These are phyloP conservation scores for Cotesia congregata DNA, from an alignment of 2,888 invertebrate species.

Conservation along the genomic window DNA sequence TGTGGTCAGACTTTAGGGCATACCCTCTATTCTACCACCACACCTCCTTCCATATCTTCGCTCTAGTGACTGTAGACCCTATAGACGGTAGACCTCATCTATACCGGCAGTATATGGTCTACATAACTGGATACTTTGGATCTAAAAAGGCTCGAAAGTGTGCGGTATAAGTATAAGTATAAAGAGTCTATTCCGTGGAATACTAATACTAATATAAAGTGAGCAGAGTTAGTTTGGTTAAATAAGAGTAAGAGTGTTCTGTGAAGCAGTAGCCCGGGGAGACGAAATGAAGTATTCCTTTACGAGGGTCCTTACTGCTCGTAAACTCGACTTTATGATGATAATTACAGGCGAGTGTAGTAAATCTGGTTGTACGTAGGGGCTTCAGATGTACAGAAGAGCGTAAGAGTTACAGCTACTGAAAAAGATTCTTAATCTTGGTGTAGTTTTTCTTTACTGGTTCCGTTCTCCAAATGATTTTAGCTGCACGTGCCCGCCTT, in stretches of 20 bases:
- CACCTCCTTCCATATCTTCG: no score
- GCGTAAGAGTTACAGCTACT: neutral
- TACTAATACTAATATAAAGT: neutral
- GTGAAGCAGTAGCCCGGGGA: conserved; percentile 48
- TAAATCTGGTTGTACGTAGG: conserved; percentile 66
- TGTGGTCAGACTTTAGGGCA: conserved; percentile 28
- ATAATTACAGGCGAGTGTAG: conserved; percentile 69
- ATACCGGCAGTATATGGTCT: neutral
- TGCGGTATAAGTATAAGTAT: neutral
- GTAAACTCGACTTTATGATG: conserved; percentile 71
- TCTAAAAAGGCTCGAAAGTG: conserved; percentile 30
- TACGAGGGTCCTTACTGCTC: conserved; percentile 70
- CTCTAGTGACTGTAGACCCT: no score
- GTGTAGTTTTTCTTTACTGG: neutral
- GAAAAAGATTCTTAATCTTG: neutral
- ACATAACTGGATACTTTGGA: conserved; percentile 12
- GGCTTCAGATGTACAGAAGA: conserved; percentile 3
- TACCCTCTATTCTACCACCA: neutral
- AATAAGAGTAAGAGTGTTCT: neutral
- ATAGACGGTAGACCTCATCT: no score
- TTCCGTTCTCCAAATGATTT: neutral
- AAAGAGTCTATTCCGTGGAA: conserved; percentile 8
- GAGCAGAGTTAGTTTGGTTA: neutral
- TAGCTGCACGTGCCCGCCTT: neutral
- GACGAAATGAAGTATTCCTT: conserved; percentile 70